A percentile compares a stretch with the other conserved stretches of the same genome.
Evolutionary conservation across 2,113 vertebrate genomes (phyloP).

Genomic region (Phodopus roborovskii): DNA sequence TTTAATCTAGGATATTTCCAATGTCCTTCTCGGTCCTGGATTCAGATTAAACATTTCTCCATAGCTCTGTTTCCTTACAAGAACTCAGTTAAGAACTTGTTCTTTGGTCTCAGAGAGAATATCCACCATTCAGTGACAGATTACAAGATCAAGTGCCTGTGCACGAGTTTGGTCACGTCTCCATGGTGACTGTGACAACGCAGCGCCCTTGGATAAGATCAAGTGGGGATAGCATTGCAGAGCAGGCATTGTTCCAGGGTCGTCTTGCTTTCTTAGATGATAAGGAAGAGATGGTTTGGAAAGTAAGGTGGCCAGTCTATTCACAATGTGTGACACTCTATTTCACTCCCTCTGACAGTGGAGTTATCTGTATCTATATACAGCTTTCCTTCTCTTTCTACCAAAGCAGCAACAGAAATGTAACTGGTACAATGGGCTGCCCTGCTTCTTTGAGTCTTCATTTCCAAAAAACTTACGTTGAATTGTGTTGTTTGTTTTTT

Average conservation of each 20-base stretch:
- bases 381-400: not conserved
- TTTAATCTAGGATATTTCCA: not conserved
- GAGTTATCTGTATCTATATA: not conserved
- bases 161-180: not conserved
- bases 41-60: slow-evolving; percentile 15
- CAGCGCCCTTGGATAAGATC: slow-evolving; percentile 1
- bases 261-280: slow-evolving; percentile 6
- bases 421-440: not conserved
- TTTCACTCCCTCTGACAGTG: not conserved
- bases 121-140: slow-evolving; percentile 30
- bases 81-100: not conserved
- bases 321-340: not conserved
- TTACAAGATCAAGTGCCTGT: slow-evolving; percentile 17
- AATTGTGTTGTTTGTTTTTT: not conserved
- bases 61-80: slow-evolving; percentile 41
- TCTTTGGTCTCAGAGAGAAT: slow-evolving; percentile 41
- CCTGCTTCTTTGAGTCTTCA: not conserved
- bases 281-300: not conserved
- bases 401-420: not conserved
- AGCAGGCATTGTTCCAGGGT: not conserved
- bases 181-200: slow-evolving; percentile 31
- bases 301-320: not conserved
- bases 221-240: slow-evolving; percentile 55
- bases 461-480: not conserved
- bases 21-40: not conserved